Evolutionary conservation across 2,113 vertebrate species (phyloP).

Genomic region (Toxostoma redivivum): DNA sequence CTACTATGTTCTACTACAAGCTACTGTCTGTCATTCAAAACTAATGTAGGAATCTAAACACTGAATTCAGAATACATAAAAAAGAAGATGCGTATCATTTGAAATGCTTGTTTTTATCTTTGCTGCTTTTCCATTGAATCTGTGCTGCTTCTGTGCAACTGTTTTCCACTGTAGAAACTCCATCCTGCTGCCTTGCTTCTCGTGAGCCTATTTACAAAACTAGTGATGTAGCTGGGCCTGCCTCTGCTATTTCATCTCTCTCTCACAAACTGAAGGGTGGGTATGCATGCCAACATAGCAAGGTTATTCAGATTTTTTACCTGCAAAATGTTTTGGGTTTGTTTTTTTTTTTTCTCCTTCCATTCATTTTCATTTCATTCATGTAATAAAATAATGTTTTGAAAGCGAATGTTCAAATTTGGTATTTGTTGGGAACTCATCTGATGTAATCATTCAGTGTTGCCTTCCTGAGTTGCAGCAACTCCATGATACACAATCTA

Average conservation of each 20-base stretch:
- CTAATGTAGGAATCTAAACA: not conserved
- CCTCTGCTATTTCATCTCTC: slow-evolving; percentile 93
- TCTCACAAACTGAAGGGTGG: slow-evolving; percentile 97
- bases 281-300: slow-evolving; percentile 77
- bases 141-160: slow-evolving; percentile 93
- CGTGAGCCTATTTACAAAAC: slow-evolving; percentile 93
- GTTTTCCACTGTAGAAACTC: slow-evolving; percentile 94
- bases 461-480: not conserved
- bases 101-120: slow-evolving; percentile 72
- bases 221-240: slow-evolving; percentile 88
- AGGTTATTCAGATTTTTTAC: slow-evolving; percentile 46
- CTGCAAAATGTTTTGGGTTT: not conserved
- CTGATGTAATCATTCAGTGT: not conserved
- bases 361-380: slow-evolving; percentile 65
- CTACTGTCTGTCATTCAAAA: not conserved
- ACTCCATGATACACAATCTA: not conserved
- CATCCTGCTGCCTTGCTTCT: slow-evolving; percentile 96
- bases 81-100: slow-evolving; percentile 49
- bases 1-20: not conserved
- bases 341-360: not conserved
- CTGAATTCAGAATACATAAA: not conserved
- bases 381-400: not conserved
- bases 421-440: not conserved
- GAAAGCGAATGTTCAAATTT: not conserved
- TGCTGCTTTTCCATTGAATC: slow-evolving; percentile 81